Conservation (phyloP, 2,113 vertebrate genomes). For the Coptodon rendalli region DNA sequence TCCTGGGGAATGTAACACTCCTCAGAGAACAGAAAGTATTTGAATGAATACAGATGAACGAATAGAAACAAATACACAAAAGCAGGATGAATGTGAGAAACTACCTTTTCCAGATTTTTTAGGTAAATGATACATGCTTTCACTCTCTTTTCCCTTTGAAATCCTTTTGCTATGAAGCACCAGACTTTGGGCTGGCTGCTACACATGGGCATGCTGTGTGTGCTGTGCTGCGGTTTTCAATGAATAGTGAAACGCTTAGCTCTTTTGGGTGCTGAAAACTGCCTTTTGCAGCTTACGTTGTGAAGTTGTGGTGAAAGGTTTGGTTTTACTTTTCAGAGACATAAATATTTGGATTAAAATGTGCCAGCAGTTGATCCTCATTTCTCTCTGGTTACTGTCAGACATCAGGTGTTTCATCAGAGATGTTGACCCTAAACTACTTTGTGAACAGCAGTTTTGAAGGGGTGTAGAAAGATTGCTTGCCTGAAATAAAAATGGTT, state of each 20-base stretch:
- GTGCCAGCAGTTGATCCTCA: not conserved
- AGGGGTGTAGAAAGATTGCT: not conserved
- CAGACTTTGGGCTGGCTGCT: not conserved
- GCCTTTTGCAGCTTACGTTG: not conserved
- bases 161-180: not conserved
- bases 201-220: not conserved
- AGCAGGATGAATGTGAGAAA: not conserved
- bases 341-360: not conserved
- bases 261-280: not conserved
- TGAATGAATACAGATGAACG: not conserved
- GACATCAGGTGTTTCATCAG: not conserved
- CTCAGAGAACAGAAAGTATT: not conserved
- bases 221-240: not conserved
- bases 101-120: not conserved
- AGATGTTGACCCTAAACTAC: not conserved
- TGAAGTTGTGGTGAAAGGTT: not conserved
- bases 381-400: not conserved
- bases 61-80: not conserved
- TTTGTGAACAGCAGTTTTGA: not conserved
- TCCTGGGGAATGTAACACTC: too few relatives aligned
- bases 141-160: not conserved
- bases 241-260: not conserved
- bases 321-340: not conserved
- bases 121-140: not conserved
- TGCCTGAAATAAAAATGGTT: not conserved